These are phyloP conservation scores for Sinodicranocentrus sp. DNA, from an alignment of 2,888 invertebrate genomes.

Conservation along the genomic window DNA sequence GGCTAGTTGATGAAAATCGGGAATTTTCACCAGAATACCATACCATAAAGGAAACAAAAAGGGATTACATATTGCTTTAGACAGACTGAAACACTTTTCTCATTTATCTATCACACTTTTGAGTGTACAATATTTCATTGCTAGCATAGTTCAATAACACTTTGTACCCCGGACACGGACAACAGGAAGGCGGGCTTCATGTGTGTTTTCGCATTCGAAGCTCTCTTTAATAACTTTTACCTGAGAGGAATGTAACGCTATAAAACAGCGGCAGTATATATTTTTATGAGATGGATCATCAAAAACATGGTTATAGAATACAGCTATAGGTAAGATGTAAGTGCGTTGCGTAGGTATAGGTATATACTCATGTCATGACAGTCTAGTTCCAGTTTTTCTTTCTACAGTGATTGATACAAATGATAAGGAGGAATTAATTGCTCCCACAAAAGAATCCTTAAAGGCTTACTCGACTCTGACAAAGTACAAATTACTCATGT, in stretches of 20 bases:
- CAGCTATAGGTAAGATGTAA: no score
- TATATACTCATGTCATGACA: conserved; percentile 28
- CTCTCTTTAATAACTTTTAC: no score
- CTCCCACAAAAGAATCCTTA: conserved; percentile 26
- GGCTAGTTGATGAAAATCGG: conserved; percentile 34
- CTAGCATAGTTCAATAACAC: conserved; percentile 25
- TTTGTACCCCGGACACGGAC: background rate
- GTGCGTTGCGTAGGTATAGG: no score
- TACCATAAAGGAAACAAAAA: background rate
- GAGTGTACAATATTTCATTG: background rate
- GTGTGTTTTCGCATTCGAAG: no score
- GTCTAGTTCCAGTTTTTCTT: conserved; percentile 45
- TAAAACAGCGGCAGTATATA: no score
- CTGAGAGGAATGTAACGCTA: no score
- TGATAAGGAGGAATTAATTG: conserved; percentile 62
- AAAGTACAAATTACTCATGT: conserved; percentile 61
- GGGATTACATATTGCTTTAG: background rate
- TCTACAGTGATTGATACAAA: conserved; percentile 41
- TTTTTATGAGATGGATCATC: no score
- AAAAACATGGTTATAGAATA: no score
- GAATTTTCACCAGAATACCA: conserved; percentile 11
- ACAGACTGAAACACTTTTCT: background rate
- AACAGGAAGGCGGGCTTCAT: conserved; percentile 4
- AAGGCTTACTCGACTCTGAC: conserved; percentile 19
- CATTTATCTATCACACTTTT: background rate